Evolutionary conservation across 2,113 vertebrate species (phyloP).

Genomic region (Myrmecobius fasciatus): DNA sequence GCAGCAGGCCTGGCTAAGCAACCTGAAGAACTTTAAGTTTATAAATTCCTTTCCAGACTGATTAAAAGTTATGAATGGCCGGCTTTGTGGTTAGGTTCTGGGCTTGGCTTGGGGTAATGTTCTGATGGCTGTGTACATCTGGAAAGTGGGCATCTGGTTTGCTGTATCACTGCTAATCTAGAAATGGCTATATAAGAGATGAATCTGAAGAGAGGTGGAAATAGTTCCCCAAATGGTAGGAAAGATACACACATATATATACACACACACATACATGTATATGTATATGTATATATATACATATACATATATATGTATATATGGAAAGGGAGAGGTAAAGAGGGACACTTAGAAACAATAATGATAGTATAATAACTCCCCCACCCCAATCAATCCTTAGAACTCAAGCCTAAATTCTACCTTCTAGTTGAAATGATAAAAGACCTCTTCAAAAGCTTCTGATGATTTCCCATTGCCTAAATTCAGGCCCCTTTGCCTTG

Average conservation of each 20-base stretch:
- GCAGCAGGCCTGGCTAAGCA: background rate
- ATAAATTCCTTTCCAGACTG: slow-evolving; percentile 19
- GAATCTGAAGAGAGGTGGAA: slow-evolving; percentile 1
- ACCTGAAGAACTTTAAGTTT: background rate
- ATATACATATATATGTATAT: too few relatives aligned
- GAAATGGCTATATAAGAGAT: background rate
- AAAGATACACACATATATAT: background rate
- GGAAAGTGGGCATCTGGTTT: background rate
- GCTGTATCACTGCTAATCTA: slow-evolving; percentile 1
- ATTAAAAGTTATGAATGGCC: background rate
- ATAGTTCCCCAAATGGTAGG: background rate
- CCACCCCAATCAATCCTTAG: background rate
- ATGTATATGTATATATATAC: too few relatives aligned
- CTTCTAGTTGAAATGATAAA: background rate
- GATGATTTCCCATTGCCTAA: too few relatives aligned
- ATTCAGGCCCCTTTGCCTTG: too few relatives aligned
- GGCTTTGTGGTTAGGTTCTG: background rate
- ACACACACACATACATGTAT: too few relatives aligned
- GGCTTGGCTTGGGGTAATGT: background rate
- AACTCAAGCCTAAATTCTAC: background rate
- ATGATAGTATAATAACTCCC: background rate
- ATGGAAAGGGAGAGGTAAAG: too few relatives aligned
- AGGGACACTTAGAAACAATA: too few relatives aligned
- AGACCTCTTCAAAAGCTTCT: too few relatives aligned
- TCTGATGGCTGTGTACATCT: background rate